Evolutionary conservation across 2,797 vertebrate species (phyloP).

Genomic region (Sternotherus odoratus): DNA sequence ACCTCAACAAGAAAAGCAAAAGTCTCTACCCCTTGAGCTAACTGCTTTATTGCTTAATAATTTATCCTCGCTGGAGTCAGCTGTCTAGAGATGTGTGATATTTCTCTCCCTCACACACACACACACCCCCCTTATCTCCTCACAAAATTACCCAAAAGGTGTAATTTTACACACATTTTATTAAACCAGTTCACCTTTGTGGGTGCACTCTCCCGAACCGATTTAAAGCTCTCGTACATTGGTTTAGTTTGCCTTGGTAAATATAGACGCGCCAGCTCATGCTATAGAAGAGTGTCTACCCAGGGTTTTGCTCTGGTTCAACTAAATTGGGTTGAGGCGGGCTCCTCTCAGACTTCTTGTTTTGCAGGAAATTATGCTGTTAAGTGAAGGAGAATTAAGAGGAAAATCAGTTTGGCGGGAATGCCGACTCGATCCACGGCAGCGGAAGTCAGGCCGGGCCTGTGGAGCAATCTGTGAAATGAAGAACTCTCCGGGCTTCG

Average conservation of each 20-base stretch:
- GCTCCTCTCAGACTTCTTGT: background rate
- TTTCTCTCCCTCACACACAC: background rate
- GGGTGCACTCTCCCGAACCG: background rate
- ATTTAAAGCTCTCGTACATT: background rate
- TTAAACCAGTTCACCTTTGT: background rate
- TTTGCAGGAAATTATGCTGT: background rate
- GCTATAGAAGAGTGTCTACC: background rate
- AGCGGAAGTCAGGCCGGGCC: rapidly evolving
- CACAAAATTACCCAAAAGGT: background rate
- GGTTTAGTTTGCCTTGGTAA: background rate
- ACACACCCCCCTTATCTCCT: background rate
- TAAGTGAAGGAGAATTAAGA: background rate
- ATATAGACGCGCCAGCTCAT: background rate
- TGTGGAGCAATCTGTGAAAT: no score
- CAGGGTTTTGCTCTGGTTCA: background rate
- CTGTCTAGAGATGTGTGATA: background rate
- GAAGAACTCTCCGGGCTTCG: background rate
- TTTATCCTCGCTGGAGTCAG: background rate
- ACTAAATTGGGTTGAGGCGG: background rate
- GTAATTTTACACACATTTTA: background rate
- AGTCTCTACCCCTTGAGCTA: background rate
- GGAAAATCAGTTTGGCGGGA: background rate
- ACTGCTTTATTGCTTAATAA: background rate
- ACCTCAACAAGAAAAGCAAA: background rate
- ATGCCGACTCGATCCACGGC: background rate